Base-by-base conservation (phyloP, 2,888 invertebrate genomes). In the Lordiphosa fenestrarum region DNA sequence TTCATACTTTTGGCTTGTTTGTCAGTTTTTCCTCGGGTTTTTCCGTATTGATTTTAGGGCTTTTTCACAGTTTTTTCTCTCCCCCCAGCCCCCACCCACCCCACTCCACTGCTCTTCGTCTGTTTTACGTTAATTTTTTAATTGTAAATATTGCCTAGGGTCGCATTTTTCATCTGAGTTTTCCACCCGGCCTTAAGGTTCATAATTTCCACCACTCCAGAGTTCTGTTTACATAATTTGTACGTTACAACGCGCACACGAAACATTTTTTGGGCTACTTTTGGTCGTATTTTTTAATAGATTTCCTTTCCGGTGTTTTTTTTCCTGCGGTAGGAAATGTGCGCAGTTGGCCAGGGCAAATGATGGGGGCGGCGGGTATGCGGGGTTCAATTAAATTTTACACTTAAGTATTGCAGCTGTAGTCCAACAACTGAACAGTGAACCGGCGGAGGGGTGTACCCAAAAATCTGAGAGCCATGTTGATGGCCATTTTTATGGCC, bases 101-200 rank as follows among this genome's bases (percentile, higher is more conserved):
- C 21, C 44, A 33, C 38, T 33, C 25, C 42, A 7, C 60, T 55
- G 69, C 65, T 69, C 55, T 69, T 70, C 62, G 62, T 67, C 77
- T 80, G 83, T 83, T 83, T 80, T 83, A 83, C 83, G 83, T 80
- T 83, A 83, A 83, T 84, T 82, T 81, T 84, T 82, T 82, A 84
- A 84, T 82, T 82, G 81, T 82, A 81, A 84, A 82, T 78, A 84
- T 84, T 78, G 84, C 81, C 81, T 66, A 66, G 73, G 84, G 81
- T 83, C 71, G 77, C 68, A 83, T 80, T 83, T 80, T 75, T 83
- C 78, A 80, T 80, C 72, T 82, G 82, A 23, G 50, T 44, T 44
- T 44, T 44, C 44, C 47, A 44, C 54, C 25, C 44, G 61, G 70
- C 78, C 78, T 53, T 55, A 73, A 71, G 75, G 77, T 65, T 73